phyloP scores from a whole-genome alignment of 2,797 vertebrate genomes.

The Heterohyrax brucei region DNA sequence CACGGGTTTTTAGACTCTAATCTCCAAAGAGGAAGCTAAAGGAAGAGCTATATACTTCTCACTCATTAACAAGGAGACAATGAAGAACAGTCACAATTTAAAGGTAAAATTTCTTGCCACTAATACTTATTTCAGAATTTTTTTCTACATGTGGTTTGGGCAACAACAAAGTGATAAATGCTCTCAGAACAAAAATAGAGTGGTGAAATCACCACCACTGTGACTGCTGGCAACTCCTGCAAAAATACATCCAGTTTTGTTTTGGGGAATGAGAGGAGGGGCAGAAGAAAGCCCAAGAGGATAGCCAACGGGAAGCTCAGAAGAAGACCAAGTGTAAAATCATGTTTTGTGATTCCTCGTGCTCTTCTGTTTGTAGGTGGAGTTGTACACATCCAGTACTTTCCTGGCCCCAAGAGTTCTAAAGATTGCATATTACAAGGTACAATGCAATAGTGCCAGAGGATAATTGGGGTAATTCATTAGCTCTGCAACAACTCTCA shows the following conservation, averaged over 20 bases:
- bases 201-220: not conserved
- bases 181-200: not conserved
- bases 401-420: not conserved
- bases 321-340: not conserved
- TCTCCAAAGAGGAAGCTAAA: not conserved
- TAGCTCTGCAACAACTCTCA: conserved; percentile 25
- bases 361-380: too few relatives aligned
- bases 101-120: not conserved
- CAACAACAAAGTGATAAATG: not conserved
- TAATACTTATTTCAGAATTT: not conserved
- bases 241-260: not conserved
- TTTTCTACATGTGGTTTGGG: not conserved
- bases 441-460: not conserved
- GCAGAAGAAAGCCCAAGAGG: not conserved
- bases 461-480: not conserved
- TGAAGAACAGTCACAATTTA: not conserved
- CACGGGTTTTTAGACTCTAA: not conserved
- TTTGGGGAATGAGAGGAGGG: not conserved
- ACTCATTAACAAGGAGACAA: not conserved
- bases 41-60: not conserved
- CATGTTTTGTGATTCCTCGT: not conserved
- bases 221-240: too few relatives aligned
- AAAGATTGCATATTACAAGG: not conserved
- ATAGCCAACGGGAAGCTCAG: not conserved
- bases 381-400: not conserved